phyloP scores from a whole-genome alignment of 2,797 vertebrate genomes.

The Hoplostethus mediterraneus region DNA sequence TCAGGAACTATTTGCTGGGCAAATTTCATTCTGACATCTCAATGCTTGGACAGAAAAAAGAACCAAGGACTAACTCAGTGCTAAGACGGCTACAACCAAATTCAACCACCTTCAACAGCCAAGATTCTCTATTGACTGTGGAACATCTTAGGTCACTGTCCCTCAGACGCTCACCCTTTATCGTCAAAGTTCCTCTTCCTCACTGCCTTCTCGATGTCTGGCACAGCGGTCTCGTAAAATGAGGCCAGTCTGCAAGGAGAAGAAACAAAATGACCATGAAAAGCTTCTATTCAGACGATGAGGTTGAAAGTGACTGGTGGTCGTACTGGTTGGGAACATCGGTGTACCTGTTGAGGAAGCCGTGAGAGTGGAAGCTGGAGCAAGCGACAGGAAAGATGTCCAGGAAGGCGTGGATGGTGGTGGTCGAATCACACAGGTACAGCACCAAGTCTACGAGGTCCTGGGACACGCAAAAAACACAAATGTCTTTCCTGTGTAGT shows the following conservation, averaged over 20 bases:
- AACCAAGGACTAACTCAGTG: no score
- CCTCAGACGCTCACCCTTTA: conserved; percentile 81
- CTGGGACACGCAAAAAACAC: conserved; percentile 69
- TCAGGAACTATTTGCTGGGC: no score
- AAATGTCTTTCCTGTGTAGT: neutral
- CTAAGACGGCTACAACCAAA: no score
- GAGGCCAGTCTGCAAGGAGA: conserved; percentile 86
- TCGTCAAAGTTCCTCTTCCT: conserved; percentile 91
- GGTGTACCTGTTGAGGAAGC: conserved; percentile 91
- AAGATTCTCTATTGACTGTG: neutral
- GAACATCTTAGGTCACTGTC: neutral
- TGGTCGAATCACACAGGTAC: conserved; percentile 94
- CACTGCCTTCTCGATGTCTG: conserved; percentile 92
- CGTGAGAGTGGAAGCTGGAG: conserved; percentile 90
- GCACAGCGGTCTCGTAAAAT: conserved; percentile 91
- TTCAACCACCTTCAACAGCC: no score
- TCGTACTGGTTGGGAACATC: neutral
- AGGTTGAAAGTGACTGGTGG: fast-evolving
- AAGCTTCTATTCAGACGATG: neutral
- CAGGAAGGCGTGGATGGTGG: conserved; percentile 94
- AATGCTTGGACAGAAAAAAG: no score
- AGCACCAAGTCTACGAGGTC: conserved; percentile 91
- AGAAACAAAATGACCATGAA: neutral
- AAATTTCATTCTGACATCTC: no score
- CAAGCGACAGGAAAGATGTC: conserved; percentile 93